Conservation (phyloP, 2,113 vertebrate species). For the Malurus cyaneus region DNA sequence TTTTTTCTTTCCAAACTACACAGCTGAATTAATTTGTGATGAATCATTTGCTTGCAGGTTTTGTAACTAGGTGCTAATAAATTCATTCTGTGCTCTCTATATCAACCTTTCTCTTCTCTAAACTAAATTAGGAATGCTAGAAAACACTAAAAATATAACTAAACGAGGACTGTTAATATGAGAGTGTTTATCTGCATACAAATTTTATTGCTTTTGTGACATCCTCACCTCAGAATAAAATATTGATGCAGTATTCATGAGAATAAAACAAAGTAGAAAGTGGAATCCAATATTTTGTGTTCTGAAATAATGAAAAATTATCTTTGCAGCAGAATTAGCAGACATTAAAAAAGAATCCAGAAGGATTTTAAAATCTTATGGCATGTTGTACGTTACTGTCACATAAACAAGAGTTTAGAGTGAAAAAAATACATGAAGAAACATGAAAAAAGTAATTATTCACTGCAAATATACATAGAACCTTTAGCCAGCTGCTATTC, state of each 20-base stretch:
- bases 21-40: not conserved
- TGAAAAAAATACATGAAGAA: not conserved
- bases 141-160: not conserved
- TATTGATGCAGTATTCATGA: not conserved
- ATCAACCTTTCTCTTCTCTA: not conserved
- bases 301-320: not conserved
- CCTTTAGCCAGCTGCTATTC: not conserved
- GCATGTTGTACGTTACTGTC: not conserved
- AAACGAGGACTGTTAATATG: not conserved
- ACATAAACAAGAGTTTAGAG: not conserved
- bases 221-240: not conserved
- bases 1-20: not conserved
- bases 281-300: not conserved
- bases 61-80: not conserved
- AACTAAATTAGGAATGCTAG: not conserved
- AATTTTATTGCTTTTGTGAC: not conserved
- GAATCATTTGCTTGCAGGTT: not conserved
- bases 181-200: not conserved
- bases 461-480: not conserved
- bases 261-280: not conserved
- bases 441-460: not conserved
- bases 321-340: not conserved
- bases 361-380: not conserved
- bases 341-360: not conserved
- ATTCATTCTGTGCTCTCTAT: not conserved